These are phyloP conservation scores for Leucania comma DNA, from an alignment of 2,888 invertebrate genomes.

Conservation along the genomic window DNA sequence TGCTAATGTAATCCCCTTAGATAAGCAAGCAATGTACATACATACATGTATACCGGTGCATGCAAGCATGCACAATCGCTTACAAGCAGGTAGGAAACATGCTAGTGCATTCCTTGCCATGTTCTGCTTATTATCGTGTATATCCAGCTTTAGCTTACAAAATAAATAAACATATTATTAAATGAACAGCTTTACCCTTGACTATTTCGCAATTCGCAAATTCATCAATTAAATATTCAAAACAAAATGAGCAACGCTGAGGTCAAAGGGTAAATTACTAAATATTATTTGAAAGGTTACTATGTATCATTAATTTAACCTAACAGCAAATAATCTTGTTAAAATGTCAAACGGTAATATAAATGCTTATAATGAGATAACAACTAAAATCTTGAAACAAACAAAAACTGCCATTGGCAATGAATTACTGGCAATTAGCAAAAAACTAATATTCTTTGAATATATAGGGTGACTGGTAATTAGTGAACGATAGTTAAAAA, in stretches of 20 bases:
- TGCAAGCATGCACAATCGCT: not conserved
- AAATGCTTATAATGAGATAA: not conserved
- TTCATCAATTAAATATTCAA: conserved; percentile 20
- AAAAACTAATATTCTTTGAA: not conserved
- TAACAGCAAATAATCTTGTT: conserved; percentile 4
- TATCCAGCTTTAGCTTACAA: not conserved
- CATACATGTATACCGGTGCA: no score
- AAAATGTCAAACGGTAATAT: conserved; percentile 9
- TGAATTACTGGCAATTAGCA: not conserved
- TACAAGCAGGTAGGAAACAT: not conserved
- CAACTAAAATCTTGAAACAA: not conserved
- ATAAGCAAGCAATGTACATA: no score
- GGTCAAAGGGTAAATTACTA: conserved; percentile 28
- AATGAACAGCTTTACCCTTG: not conserved
- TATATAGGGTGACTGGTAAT: no score
- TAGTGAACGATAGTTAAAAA: no score
- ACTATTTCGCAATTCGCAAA: conserved; percentile 29
- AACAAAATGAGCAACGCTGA: conserved; percentile 17
- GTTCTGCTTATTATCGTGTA: not conserved
- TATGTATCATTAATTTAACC: conserved; percentile 8
- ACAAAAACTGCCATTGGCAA: not conserved
- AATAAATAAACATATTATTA: not conserved
- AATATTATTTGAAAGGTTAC: conserved; percentile 30
- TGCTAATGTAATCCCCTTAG: no score
- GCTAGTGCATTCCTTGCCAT: not conserved